Evolutionary conservation across 1,140 invertebrate species (phyloP).

Genomic region (Drosophila orena): DNA sequence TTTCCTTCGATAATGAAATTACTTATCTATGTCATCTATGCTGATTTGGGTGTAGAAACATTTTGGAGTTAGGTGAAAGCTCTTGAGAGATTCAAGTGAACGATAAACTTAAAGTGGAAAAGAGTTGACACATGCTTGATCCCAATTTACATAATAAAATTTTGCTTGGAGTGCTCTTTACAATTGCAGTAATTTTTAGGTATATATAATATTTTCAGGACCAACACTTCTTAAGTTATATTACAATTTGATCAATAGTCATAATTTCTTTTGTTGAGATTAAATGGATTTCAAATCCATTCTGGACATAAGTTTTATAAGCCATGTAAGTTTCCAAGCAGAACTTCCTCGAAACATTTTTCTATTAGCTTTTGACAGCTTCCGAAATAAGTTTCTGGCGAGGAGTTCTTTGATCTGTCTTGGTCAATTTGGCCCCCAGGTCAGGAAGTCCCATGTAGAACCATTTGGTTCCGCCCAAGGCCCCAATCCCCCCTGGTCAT

Average conservation of each 20-base stretch:
- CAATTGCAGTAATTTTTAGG: not conserved
- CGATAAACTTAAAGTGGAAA: not conserved
- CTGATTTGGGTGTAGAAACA: slow-evolving; percentile 4
- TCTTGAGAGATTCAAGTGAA: not conserved
- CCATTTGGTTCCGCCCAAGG: slow-evolving; percentile 3
- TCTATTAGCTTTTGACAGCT: not conserved
- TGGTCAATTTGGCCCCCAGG: slow-evolving; percentile 39
- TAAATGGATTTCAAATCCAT: not conserved
- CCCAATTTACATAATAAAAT: not conserved
- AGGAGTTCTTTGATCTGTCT: slow-evolving; percentile 38
- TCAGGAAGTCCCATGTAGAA: slow-evolving; percentile 33
- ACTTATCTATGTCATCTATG: slow-evolving; percentile 33
- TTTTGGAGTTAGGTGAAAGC: slow-evolving; percentile 4
- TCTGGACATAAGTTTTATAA: not conserved
- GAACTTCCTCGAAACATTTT: not conserved
- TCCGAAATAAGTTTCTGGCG: slow-evolving; percentile 6
- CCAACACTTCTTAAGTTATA: too few relatives aligned
- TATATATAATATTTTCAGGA: not conserved
- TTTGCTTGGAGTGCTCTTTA: not conserved
- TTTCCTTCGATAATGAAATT: slow-evolving; percentile 40
- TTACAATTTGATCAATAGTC: too few relatives aligned
- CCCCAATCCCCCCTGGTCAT: not conserved
- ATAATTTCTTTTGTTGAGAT: not conserved
- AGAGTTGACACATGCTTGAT: not conserved
- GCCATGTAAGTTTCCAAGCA: not conserved